These are phyloP conservation scores for Ceratosolen fusciceps DNA, from an alignment of 1,140 invertebrate genomes.

Conservation along the genomic window DNA sequence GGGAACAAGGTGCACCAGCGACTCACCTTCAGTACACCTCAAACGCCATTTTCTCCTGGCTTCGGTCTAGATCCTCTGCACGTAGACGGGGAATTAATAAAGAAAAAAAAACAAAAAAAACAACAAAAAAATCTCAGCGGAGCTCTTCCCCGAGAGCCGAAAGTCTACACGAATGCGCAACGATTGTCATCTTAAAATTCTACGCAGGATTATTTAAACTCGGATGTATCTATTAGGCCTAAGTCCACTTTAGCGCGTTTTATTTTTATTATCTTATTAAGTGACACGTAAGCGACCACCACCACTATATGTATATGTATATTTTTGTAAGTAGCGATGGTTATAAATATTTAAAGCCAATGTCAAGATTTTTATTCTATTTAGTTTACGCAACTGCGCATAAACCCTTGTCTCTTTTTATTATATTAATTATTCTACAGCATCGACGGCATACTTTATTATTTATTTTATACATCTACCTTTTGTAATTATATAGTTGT, in stretches of 20 bases:
- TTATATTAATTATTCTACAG: slow-evolving; percentile 1
- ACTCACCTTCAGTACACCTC: not conserved
- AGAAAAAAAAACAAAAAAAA: slow-evolving; percentile 25
- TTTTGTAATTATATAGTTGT: slow-evolving; percentile 3
- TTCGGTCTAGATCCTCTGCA: slow-evolving; percentile 36
- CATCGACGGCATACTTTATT: not conserved
- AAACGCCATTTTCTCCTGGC: slow-evolving; percentile 32
- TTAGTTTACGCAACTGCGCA: slow-evolving; percentile 3
- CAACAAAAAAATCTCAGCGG: too few species aligned
- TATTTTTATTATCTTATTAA: slow-evolving; percentile 12
- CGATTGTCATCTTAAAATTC: not conserved
- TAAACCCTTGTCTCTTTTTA: not conserved
- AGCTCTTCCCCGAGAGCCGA: not conserved
- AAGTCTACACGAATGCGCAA: not conserved
- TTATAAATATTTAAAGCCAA: slow-evolving; percentile 18
- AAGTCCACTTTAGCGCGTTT: not conserved
- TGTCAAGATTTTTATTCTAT: not conserved
- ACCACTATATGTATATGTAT: too few species aligned
- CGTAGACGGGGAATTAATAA: too few species aligned
- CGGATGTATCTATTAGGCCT: not conserved
- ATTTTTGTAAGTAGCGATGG: slow-evolving; percentile 37
- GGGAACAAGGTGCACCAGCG: too few species aligned
- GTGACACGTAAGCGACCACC: not conserved
- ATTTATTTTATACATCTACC: slow-evolving; percentile 19
- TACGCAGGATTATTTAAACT: not conserved